Evolutionary conservation across 2,888 invertebrate genomes (phyloP), one percentile per base, ranked within the genome.

Genomic region (Oligia latruncula): DNA sequence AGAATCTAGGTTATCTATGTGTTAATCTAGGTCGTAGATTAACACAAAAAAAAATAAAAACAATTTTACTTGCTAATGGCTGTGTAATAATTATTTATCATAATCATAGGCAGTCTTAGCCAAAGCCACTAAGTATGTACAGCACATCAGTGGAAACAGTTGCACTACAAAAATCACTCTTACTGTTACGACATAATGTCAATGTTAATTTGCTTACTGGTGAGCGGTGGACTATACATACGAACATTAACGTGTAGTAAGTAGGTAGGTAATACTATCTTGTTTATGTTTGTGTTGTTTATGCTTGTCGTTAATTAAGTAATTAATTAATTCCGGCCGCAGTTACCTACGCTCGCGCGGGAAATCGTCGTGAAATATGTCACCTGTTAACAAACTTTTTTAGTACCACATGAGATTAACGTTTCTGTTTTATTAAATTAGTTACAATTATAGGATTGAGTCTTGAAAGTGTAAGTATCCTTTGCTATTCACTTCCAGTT

Each of bases 271-370:
- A n/a, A n/a, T n/a, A 70, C n/a, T 40, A 55, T 66, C 17, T 65
- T 71, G 82, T 82, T 82, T 46, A 82, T 78, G 72, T 77, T 70
- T 73, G 77, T 72, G n/a, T 74, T 62, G 72, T 64, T 35, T 78
- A 70, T 65, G 60, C 55, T 52, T 60, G 70, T 66, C 76, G 77
- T 82, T 78, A 83, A 74, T 83, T 74, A 71, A 81, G 62, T 82
- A 81, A 81, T 80, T 80, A 74, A 80, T 80, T 80, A 40, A 67
- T 83, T 75, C 55, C 9, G 15, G 46, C 65, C 58, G 29, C 75
- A 70, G 62, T 52, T 58, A n/a, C n/a, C n/a, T n/a, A 62, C 68
- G 40, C 70, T 62, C 49, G 64, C 40, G 29, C 65, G 68, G 75
- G 72, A 43, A 62, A 65, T 66, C 74, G 40, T 49, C 49, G 55